Evolutionary conservation across 2,888 invertebrate genomes (phyloP), one percentile per base, ranked within the genome.

Genomic region (Prosapia bicincta): DNA sequence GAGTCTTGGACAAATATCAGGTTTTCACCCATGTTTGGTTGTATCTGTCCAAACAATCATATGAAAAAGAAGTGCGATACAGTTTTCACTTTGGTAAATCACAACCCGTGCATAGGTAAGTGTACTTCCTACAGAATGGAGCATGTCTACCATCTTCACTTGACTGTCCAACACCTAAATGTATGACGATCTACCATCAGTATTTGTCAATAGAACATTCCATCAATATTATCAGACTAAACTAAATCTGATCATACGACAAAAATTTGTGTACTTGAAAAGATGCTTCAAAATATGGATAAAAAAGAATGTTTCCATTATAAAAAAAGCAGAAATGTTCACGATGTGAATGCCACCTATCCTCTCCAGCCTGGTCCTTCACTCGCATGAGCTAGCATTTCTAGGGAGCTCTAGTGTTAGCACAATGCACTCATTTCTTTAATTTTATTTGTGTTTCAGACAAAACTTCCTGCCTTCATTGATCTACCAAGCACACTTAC

Each of bases 31-130:
- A 92, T 96, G 89, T 96, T 96, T 85, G 96, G 96, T 71, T 96
- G 96, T 87, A 95, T 96, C 84, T 96, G 96, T 84, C 96, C 96
- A 80, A 94, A 93, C 85, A 94, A 93, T 82, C 93, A 94, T 85
- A 92, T 93, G 90, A 93, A 94, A 90, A 90, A 91, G 83, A 90
- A 93, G 81, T 96, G 96, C 86, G 95, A 96, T 86, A 89, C 93
- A 82, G 94, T 96, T 86, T 96, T 95, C 87, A 91, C 92, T 80
- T 91, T 92, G 85, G 94, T 96, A 83, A 95, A 96, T 89, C 94
- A 95, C 88, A 96, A 96, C 88, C 95, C 95, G 76, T 96, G 96
- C 87, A 93, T 96, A 85, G 95, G 96, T 96, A 89, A 95, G 96
- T 89, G 81, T 73, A 68, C 3, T 20, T 69, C 9, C 43, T 13